Conservation (phyloP, 2,113 vertebrate species). For the Saiga tatarica region DNA sequence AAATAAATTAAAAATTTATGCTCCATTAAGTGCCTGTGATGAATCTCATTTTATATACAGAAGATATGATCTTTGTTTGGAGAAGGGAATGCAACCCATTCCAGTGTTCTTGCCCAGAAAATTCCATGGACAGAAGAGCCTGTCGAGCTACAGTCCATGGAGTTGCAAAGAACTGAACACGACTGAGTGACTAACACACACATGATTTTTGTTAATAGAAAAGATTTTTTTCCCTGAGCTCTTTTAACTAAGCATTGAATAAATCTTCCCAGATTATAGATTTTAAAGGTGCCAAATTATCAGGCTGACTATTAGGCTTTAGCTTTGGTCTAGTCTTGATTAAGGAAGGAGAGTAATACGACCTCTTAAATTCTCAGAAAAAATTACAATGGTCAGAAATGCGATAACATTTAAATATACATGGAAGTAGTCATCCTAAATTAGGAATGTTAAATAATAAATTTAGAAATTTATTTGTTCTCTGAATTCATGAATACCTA, state of each 20-base stretch:
- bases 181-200: no score
- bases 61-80: no score
- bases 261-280: neutral
- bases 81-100: no score
- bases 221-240: neutral
- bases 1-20: no score
- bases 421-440: neutral
- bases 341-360: neutral
- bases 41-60: no score
- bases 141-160: no score
- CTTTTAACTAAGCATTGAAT: neutral
- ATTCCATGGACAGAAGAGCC: no score
- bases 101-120: no score
- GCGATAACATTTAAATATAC: neutral
- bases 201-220: no score
- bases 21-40: no score
- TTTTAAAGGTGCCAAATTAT: neutral
- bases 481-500: neutral
- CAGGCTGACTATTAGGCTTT: neutral
- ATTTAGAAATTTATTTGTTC: neutral
- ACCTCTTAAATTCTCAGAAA: neutral
- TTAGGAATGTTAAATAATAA: neutral
- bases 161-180: no score
- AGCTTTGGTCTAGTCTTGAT: neutral
- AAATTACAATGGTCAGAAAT: neutral